Evolutionary conservation across 2,797 vertebrate genomes (phyloP).

Genomic region (Lagodon rhomboides): DNA sequence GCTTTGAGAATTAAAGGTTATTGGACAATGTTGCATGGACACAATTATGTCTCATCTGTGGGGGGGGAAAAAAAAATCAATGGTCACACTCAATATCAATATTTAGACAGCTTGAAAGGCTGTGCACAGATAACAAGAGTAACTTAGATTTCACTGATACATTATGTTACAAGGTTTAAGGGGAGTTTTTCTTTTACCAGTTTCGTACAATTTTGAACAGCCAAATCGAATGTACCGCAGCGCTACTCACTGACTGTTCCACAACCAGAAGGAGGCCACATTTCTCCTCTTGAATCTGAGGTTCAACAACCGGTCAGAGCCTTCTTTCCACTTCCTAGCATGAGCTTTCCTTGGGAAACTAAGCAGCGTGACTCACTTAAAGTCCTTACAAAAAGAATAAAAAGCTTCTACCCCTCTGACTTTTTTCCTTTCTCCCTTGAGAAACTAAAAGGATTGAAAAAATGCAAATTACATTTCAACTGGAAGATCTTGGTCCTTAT

Average conservation of each 20-base stretch:
- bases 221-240: background rate
- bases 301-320: background rate
- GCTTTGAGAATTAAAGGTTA: conserved; percentile 40
- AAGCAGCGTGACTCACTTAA: background rate
- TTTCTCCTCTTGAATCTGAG: background rate
- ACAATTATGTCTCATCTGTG: conserved; percentile 22
- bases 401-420: background rate
- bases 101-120: conserved; percentile 32
- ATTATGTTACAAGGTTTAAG: background rate
- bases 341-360: background rate
- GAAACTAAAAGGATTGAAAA: background rate
- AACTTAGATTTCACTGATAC: background rate
- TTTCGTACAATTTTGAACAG: background rate
- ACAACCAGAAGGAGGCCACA: background rate
- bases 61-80: conserved; percentile 6
- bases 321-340: background rate
- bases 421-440: background rate
- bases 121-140: conserved; percentile 4
- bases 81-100: conserved; percentile 1
- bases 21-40: conserved; percentile 28
- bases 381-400: background rate
- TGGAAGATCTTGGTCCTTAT: background rate
- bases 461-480: background rate
- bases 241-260: background rate
- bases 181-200: background rate